phyloP scores from a whole-genome alignment of 2,113 vertebrate species.

The Macroglossus sobrinus region DNA sequence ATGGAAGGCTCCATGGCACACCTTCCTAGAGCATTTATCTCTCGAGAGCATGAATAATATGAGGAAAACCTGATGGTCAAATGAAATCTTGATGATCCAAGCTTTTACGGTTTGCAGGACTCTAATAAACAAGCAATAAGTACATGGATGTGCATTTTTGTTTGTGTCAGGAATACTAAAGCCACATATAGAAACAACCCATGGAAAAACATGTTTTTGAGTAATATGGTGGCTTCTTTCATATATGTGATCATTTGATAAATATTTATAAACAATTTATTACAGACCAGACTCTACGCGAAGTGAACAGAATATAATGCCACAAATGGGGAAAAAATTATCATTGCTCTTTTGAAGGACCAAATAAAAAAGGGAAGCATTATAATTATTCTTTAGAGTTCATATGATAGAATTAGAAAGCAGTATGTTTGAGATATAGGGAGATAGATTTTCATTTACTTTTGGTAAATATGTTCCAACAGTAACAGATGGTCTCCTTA shows the following conservation, averaged over 20 bases:
- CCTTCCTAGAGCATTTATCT: neutral
- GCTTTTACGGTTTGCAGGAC: neutral
- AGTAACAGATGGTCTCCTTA: neutral
- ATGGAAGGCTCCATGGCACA: neutral
- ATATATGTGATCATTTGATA: neutral
- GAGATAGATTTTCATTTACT: neutral
- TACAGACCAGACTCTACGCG: neutral
- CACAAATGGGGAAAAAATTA: neutral
- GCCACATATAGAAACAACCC: neutral
- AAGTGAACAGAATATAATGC: neutral
- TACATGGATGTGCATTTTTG: neutral
- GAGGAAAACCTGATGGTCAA: neutral
- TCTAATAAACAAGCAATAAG: neutral
- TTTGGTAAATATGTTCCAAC: neutral
- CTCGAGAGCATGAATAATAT: neutral
- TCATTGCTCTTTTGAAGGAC: neutral
- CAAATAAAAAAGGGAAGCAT: neutral
- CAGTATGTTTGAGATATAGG: neutral
- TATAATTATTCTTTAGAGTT: neutral
- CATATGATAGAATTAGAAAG: neutral
- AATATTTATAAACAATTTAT: neutral
- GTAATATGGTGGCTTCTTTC: neutral
- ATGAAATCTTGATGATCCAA: neutral
- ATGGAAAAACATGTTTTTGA: neutral
- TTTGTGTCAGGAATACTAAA: neutral